Evolutionary conservation across 2,888 invertebrate species (phyloP), one percentile per base, ranked within the genome.

Genomic region (Reticulitermes lucifugus): DNA sequence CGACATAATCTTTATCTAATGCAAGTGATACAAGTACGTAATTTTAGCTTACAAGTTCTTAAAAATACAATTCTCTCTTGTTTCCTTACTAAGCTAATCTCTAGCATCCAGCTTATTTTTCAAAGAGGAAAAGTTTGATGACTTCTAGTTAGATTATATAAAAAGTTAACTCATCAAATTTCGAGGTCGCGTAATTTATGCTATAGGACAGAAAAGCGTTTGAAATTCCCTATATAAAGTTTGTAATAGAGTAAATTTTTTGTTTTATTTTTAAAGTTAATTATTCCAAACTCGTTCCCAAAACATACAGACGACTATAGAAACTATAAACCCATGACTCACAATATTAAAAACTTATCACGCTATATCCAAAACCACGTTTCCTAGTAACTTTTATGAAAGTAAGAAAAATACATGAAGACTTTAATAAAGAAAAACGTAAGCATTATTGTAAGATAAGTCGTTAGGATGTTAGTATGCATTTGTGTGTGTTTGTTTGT

Each of bases 101-200:
- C 41, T 41, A 73, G 73, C 18, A 73, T 73, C 35, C 35, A 73
- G 41, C 22, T 41, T 41, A 41, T 14, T 73, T 73, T 71, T 81
- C 71, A 59, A 84, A 84, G 81, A 65, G 73, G 84, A 84, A 84
- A 84, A 84, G 29, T 84, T 84, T 84, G 65, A 41, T 41, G 41
- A 14, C 73, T 35, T 41, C 73, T 6, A 73, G 73, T 73, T 73
- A 73, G 73, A 73, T 73, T 73, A 84, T 84, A 84, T 84, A 84
- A 84, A 86, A 86, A 86, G 86, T 86, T 86, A 86, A 81, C 86
- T 86, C 86, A 86, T 86, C 86, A 86, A 86, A 86, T 84, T 77
- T 71, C 46, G n/a, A 70, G 86, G 84, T 82, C 75, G 82, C 22
- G 55, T 10, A 41, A 73, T 5, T 73, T 73, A 73, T 14, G 41